Evolutionary conservation across 2,113 vertebrate species (phyloP).

Genomic region (Hippocampus mohnikei): DNA sequence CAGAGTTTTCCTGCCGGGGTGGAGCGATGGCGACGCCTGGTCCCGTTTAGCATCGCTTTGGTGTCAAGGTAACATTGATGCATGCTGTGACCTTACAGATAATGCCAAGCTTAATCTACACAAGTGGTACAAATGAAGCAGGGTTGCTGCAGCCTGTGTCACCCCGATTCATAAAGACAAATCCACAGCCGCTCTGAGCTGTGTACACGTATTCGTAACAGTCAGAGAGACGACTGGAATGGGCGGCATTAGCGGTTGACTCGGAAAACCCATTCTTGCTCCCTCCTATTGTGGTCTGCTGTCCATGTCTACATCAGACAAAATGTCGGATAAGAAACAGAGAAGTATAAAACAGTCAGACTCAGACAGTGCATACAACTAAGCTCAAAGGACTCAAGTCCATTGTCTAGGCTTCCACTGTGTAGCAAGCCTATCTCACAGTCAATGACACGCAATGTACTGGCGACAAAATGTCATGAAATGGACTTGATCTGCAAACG

Average conservation of each 20-base stretch:
- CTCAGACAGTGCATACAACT: slow-evolving; percentile 1
- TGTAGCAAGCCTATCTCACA: not conserved
- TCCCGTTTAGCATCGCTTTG: slow-evolving; percentile 57
- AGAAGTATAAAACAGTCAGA: slow-evolving; percentile 8
- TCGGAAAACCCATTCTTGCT: slow-evolving; percentile 37
- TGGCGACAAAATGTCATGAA: not conserved
- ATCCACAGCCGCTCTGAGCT: slow-evolving; percentile 65
- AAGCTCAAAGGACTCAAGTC: not conserved
- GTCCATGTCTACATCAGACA: not conserved
- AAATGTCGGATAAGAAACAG: slow-evolving; percentile 25
- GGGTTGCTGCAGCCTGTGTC: slow-evolving; percentile 68
- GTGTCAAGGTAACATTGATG: slow-evolving; percentile 77
- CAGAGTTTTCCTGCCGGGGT: slow-evolving; percentile 61
- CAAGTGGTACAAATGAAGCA: slow-evolving; percentile 81
- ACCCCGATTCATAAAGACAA: slow-evolving; percentile 78
- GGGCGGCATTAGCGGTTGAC: slow-evolving; percentile 33
- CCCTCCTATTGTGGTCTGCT: slow-evolving; percentile 45
- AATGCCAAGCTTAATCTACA: slow-evolving; percentile 80
- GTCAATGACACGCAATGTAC: not conserved
- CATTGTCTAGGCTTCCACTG: not conserved
- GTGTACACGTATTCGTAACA: slow-evolving; percentile 76
- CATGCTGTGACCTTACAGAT: slow-evolving; percentile 81
- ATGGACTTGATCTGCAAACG: not conserved
- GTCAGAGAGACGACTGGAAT: slow-evolving; percentile 58
- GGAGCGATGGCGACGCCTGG: slow-evolving; percentile 50